phyloP scores from a whole-genome alignment of 2,888 invertebrate genomes.

The Dynastes maya region DNA sequence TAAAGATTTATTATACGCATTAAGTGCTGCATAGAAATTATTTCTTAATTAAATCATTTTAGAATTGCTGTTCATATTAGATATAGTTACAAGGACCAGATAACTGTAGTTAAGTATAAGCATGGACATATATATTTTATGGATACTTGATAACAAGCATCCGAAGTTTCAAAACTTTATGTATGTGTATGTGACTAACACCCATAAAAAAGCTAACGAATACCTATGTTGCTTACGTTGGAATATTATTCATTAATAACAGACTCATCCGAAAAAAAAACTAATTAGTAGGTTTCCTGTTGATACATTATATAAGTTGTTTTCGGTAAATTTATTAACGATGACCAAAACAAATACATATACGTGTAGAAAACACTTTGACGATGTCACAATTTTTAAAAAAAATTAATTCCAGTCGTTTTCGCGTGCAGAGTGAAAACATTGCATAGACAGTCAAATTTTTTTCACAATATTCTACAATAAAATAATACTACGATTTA shows the following conservation, averaged over 20 bases:
- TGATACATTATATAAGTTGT: not conserved
- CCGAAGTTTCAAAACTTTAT: constrained; percentile 22
- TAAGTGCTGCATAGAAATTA: constrained; percentile 2
- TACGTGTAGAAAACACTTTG: not conserved
- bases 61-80: not conserved
- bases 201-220: constrained; percentile 27
- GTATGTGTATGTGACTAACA: not conserved
- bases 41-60: constrained; percentile 13
- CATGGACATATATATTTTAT: not conserved
- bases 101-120: not conserved
- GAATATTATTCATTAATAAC: constrained; percentile 24
- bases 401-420: not conserved
- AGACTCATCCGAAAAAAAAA: not conserved
- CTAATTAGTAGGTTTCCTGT: constrained; percentile 18
- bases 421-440: no score
- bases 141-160: constrained; percentile 9
- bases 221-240: constrained; percentile 4
- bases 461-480: no score
- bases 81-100: not conserved
- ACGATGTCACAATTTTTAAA: not conserved
- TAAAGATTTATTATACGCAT: constrained; percentile 12
- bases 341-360: not conserved
- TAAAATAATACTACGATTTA: no score
- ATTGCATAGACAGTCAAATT: no score
- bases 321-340: not conserved